A percentile compares a stretch with the other conserved stretches of the same genome.
phyloP scores from a whole-genome alignment of 2,797 vertebrate species.

The Sebastes iracundus region DNA sequence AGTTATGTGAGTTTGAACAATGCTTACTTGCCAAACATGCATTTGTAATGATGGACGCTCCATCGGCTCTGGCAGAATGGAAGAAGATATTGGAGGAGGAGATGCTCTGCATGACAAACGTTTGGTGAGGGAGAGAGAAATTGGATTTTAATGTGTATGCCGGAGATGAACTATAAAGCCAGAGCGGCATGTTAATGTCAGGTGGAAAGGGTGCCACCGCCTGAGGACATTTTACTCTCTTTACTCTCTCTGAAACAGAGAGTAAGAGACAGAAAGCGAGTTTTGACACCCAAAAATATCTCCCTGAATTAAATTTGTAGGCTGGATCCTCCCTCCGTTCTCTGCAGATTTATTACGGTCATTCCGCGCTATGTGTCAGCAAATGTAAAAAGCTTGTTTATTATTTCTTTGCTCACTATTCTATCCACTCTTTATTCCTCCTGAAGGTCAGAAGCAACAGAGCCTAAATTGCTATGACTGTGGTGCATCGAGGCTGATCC shows the following conservation, averaged over 20 bases:
- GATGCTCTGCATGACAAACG: conserved; percentile 30
- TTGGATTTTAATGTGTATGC: conserved; percentile 43
- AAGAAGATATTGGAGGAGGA: neutral
- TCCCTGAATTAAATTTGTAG: neutral
- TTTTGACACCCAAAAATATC: conserved; percentile 18
- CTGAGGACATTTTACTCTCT: conserved; percentile 10
- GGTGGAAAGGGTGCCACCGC: conserved; percentile 8
- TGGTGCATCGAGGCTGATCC: conserved; percentile 39
- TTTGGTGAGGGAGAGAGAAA: conserved; percentile 34
- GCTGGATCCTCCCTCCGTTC: neutral
- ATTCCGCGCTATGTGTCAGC: neutral
- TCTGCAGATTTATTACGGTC: neutral
- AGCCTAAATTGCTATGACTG: conserved; percentile 39
- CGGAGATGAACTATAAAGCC: conserved; percentile 37
- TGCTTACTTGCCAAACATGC: neutral
- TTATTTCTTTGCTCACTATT: conserved; percentile 17
- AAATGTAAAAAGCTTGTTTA: conserved; percentile 31
- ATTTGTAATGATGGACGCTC: conserved; percentile 13
- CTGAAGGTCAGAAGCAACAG: conserved; percentile 59
- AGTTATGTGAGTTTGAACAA: conserved; percentile 6
- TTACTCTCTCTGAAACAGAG: conserved; percentile 8
- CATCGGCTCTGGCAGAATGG: conserved; percentile 5
- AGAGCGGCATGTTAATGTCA: conserved; percentile 45
- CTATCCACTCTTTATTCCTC: neutral
- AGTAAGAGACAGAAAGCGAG: neutral